These are phyloP conservation scores for Enteromius unitaeniatus DNA, from an alignment of 2,797 vertebrate species.

Conservation along the genomic window DNA sequence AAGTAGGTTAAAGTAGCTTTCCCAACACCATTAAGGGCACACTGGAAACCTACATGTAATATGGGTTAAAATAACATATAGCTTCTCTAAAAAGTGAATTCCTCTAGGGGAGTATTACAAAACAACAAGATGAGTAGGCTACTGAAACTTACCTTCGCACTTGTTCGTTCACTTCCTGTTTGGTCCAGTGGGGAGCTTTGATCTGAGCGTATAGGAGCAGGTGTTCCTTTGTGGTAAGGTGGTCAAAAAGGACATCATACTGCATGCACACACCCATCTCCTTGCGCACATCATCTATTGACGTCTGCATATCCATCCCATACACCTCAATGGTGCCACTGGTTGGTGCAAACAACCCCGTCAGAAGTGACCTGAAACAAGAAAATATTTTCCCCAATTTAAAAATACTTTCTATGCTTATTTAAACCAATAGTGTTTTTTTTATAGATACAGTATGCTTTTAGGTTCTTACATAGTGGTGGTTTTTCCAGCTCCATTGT, in stretches of 20 bases:
- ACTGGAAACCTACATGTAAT: neutral
- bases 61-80: neutral
- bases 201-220: constrained; percentile 92
- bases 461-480: constrained; percentile 88
- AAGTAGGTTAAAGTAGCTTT: neutral
- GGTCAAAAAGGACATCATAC: constrained; percentile 92
- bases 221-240: constrained; percentile 93
- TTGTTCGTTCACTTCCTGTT: constrained; percentile 83
- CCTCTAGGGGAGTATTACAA: neutral
- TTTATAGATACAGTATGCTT: neutral
- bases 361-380: constrained; percentile 89
- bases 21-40: neutral
- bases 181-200: constrained; percentile 91
- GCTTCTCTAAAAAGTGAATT: neutral
- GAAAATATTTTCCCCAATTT: constrained; percentile 19
- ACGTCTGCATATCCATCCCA: constrained; percentile 86
- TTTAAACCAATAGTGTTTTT: neutral
- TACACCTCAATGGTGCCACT: constrained; percentile 91
- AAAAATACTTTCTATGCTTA: neutral
- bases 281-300: constrained; percentile 82
- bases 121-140: neutral
- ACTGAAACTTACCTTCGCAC: constrained; percentile 81
- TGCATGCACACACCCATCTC: constrained; percentile 97
- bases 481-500: constrained; percentile 97
- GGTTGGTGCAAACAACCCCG: constrained; percentile 87